Evolutionary conservation across 2,888 invertebrate species (phyloP).

Genomic region (Drosophila robusta): DNA sequence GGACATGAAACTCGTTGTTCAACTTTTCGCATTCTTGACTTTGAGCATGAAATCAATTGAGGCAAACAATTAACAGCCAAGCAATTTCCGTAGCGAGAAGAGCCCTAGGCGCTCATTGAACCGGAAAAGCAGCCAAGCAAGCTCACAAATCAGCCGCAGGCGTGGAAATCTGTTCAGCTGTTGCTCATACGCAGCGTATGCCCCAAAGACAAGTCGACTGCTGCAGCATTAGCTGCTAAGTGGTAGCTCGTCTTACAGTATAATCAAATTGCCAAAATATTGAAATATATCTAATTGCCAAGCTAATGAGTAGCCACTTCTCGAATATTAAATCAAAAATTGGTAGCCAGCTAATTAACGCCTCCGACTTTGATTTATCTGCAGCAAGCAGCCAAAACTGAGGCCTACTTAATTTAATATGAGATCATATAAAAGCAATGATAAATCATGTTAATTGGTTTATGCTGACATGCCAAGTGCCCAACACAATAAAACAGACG

Average conservation of each 20-base stretch:
- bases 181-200: constrained; percentile 60
- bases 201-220: not conserved
- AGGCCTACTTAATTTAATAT: constrained; percentile 16
- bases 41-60: constrained; percentile 68
- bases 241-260: constrained; percentile 12
- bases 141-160: constrained; percentile 40
- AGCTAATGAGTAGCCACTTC: constrained; percentile 32
- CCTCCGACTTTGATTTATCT: constrained; percentile 31
- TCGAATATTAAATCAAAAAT: constrained; percentile 43
- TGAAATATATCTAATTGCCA: constrained; percentile 27
- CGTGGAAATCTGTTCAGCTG: constrained; percentile 34
- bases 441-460: constrained; percentile 73
- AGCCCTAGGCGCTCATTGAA: constrained; percentile 53
- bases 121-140: constrained; percentile 43
- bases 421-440: constrained; percentile 31
- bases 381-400: not conserved
- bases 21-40: constrained; percentile 60
- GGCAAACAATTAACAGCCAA: constrained; percentile 72
- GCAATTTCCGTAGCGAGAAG: constrained; percentile 72
- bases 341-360: constrained; percentile 40
- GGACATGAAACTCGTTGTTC: constrained; percentile 34
- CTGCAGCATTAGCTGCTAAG: constrained; percentile 2
- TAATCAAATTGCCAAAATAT: constrained; percentile 39
- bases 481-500: constrained; percentile 11
- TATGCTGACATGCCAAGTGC: constrained; percentile 21